Evolutionary conservation across 2,888 invertebrate genomes (phyloP), one percentile per base, ranked within the genome.

Genomic region (Rhabditoides inermis): DNA sequence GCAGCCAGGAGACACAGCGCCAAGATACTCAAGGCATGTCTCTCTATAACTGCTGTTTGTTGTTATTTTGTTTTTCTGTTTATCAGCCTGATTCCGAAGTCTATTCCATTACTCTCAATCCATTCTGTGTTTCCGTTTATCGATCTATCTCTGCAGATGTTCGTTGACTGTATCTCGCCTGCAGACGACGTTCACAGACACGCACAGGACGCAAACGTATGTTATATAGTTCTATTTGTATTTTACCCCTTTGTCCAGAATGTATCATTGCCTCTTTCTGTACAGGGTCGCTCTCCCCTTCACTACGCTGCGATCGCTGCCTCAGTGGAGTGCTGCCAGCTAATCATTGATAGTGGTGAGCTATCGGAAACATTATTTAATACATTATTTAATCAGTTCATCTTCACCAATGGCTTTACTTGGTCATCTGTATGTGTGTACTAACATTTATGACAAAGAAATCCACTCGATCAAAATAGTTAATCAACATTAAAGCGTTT

Each of bases 271-370:
- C n/a, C n/a, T n/a, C n/a, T n/a, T n/a, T n/a, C n/a, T 45, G 54
- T 55, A 20, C 51, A 60, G 18, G 58, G 53, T 3, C 60, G 70
- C 2, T 65, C 70, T 0, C 71, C 72, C 12, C 46, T 72, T 20
- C 72, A 72, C 51, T 69, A 70, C 51, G 70, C 72, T 1, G 72
- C 72, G 2, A 53, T 53, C 23, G 36, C 36, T 15, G 58, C 56
- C 5, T 48, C 51, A 18, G 28, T 50, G 15, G 50, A 49, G 35
- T 52, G 54, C 39, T 50, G 53, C 36, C 53, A 61, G 25, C 40
- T 49, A 27, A 23, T 67, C n/a, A 41, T 63, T 39, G 40, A 20
- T 39, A 20, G 18, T 15, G 10, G 10, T 18, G 7, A 12, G 10
- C n/a, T n/a, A n/a, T n/a, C n/a, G n/a, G n/a, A n/a, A n/a, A n/a